These are phyloP conservation scores for Pyrrhosoma nymphula DNA, from an alignment of 2,888 invertebrate species.

Conservation along the genomic window DNA sequence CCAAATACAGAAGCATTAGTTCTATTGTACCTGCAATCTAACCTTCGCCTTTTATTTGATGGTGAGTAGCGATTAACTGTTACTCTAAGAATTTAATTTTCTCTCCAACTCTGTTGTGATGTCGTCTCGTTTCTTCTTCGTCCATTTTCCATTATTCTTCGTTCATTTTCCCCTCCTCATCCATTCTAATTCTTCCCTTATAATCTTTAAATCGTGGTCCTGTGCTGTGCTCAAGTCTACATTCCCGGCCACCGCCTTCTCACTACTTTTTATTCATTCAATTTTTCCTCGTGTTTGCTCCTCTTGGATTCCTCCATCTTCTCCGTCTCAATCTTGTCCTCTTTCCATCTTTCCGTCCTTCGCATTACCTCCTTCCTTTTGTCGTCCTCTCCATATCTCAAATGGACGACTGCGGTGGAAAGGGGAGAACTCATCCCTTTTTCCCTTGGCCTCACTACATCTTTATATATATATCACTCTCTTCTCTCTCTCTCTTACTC, in stretches of 20 bases:
- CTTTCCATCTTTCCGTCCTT: neutral
- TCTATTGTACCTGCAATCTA: no score
- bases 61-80: no score
- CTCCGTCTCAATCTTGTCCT: neutral
- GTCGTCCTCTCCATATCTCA: neutral
- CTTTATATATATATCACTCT: neutral
- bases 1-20: no score
- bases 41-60: no score
- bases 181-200: neutral
- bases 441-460: neutral
- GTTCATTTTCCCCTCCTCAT: neutral
- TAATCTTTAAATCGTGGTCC: neutral
- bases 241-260: neutral
- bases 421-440: neutral
- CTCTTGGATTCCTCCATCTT: neutral
- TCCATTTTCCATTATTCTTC: neutral
- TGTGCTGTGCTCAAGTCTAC: neutral
- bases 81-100: no score
- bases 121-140: neutral
- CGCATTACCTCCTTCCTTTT: neutral
- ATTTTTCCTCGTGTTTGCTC: neutral
- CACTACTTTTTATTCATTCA: neutral
- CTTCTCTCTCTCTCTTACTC: neutral
- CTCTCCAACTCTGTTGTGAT: no score
- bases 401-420: neutral